Percentiles rank a stretch among this genome's conserved stretches.
These are phyloP conservation scores for Actinernus sp. DNA, from an alignment of 92 coral and sea anemone species.

Conservation along the genomic window DNA sequence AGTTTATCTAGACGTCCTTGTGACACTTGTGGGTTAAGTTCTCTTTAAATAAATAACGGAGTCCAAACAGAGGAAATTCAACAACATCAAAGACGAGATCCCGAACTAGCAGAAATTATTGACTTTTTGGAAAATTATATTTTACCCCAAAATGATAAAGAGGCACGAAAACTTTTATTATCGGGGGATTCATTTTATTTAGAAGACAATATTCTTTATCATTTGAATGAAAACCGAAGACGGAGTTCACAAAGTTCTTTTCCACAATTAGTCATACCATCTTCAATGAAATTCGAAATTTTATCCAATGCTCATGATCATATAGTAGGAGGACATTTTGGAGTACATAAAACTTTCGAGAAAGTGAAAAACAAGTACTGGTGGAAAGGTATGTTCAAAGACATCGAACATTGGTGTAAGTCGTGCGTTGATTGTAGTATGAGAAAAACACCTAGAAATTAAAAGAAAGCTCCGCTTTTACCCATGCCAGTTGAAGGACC, in stretches of 20 bases:
- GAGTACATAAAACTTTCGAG: slow-evolving; percentile 46
- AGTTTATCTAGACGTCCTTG: slow-evolving; percentile 30
- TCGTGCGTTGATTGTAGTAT: slow-evolving; percentile 35
- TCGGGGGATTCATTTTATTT: slow-evolving; percentile 14
- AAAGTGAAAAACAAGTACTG: slow-evolving; percentile 39
- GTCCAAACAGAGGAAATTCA: too few relatives aligned
- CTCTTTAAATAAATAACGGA: neutral
- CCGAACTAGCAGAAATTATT: too few relatives aligned
- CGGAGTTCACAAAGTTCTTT: slow-evolving; percentile 1
- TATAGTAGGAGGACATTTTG: slow-evolving; percentile 47
- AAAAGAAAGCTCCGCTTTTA: slow-evolving; percentile 15
- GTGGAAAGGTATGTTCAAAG: slow-evolving; percentile 60
- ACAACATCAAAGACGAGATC: too few relatives aligned
- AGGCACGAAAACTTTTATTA: slow-evolving; percentile 18
- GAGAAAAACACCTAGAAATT: slow-evolving; percentile 42
- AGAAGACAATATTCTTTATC: slow-evolving; percentile 28
- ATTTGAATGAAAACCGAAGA: slow-evolving; percentile 1
- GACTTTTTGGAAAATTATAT: slow-evolving; percentile 5
- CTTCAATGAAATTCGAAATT: slow-evolving; percentile 8
- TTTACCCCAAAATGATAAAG: neutral
- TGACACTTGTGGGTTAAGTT: slow-evolving; percentile 19
- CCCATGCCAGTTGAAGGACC: slow-evolving; percentile 43
- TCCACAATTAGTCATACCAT: slow-evolving; percentile 41
- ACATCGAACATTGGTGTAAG: slow-evolving; percentile 47
- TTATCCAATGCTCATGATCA: slow-evolving; percentile 30